Evolutionary conservation across 2,113 vertebrate genomes (phyloP).

Genomic region (Zapornia atra): DNA sequence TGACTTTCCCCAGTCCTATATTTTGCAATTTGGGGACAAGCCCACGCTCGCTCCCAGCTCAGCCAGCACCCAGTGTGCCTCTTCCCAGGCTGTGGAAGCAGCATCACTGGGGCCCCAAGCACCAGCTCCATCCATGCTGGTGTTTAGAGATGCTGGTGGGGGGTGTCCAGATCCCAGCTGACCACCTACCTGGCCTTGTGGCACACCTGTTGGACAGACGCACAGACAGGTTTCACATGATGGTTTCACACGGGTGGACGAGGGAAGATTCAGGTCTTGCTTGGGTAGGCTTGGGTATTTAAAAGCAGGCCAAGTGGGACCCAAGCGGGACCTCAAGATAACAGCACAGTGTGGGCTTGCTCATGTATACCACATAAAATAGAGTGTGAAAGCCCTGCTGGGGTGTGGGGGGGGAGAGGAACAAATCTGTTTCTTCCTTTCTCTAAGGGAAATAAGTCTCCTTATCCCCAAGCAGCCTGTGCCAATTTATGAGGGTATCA

Average conservation of each 20-base stretch:
- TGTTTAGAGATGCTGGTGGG: neutral
- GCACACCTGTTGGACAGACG: rapidly evolving
- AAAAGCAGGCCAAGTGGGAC: neutral
- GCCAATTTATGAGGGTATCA: neutral
- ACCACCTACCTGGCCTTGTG: too few species aligned
- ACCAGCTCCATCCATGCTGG: rapidly evolving
- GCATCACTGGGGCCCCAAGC: rapidly evolving
- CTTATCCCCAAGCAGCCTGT: rapidly evolving
- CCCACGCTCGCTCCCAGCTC: rapidly evolving
- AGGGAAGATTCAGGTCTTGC: neutral
- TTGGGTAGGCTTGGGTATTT: neutral
- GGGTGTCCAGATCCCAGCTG: rapidly evolving
- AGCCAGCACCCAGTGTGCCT: rapidly evolving
- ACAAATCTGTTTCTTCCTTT: neutral
- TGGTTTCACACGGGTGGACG: neutral
- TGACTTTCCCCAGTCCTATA: neutral
- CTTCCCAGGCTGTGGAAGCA: neutral
- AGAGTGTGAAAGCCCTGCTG: neutral
- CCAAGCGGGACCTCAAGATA: neutral
- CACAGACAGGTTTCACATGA: rapidly evolving
- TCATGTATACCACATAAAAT: neutral
- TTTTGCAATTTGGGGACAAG: neutral
- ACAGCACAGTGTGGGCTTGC: neutral
- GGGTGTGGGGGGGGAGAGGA: neutral
- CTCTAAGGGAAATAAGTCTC: neutral